A percentile compares a stretch with the other conserved stretches of the same genome.
Evolutionary conservation across 2,888 invertebrate genomes (phyloP).

Genomic region (Drosophila vallismaia): DNA sequence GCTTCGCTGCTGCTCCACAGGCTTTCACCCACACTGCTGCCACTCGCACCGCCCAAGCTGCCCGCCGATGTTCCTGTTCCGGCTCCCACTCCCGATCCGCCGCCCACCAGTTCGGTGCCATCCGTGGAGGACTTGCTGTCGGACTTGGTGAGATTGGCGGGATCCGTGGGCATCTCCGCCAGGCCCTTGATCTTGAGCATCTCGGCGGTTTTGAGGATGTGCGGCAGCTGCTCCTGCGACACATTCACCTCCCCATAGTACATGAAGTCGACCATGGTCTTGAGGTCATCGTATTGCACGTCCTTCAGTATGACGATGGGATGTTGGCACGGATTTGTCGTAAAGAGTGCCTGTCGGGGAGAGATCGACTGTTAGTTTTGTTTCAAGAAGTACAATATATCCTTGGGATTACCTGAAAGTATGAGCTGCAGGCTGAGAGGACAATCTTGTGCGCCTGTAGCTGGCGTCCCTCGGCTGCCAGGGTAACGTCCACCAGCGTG

Average conservation of each 20-base stretch:
- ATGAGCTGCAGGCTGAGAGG: conserved; percentile 95
- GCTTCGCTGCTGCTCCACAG: conserved; percentile 85
- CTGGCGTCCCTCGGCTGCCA: conserved; percentile 95
- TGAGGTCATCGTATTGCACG: conserved; percentile 92
- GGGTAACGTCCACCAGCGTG: conserved; percentile 93
- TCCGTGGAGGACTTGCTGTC: conserved; percentile 86
- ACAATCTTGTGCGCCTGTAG: conserved; percentile 95
- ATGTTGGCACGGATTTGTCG: conserved; percentile 94
- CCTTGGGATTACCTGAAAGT: conserved; percentile 89
- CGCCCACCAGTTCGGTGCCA: conserved; percentile 84
- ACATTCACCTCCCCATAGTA: conserved; percentile 97
- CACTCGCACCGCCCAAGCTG: conserved; percentile 70
- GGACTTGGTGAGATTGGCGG: conserved; percentile 89
- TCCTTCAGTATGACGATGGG: conserved; percentile 96
- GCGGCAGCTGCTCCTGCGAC: conserved; percentile 93
- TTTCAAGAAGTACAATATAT: too few species aligned
- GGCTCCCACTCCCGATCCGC: conserved; percentile 71
- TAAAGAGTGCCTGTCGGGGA: conserved; percentile 89
- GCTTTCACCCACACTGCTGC: conserved; percentile 84
- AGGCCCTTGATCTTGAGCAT: conserved; percentile 94
- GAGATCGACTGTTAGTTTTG: conserved; percentile 20
- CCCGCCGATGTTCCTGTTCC: conserved; percentile 71
- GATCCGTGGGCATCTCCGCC: conserved; percentile 93
- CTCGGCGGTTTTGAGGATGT: conserved; percentile 92
- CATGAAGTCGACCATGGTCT: conserved; percentile 96